Evolutionary conservation across 1,140 invertebrate species (phyloP).

Genomic region (Nautilus pompilius): DNA sequence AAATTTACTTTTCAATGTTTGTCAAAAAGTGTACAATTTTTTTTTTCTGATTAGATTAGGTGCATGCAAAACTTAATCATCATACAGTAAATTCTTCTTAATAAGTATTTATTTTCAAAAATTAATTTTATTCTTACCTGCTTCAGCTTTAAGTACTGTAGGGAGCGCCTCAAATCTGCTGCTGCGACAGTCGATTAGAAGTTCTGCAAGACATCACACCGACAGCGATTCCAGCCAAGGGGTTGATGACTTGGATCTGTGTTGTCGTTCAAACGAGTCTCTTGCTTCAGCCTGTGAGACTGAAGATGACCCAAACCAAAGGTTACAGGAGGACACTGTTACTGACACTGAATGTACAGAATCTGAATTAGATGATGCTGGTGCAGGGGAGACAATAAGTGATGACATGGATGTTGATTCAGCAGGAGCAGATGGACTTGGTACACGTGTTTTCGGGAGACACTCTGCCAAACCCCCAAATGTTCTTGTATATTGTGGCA

Average conservation of each 20-base stretch:
- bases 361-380: not conserved
- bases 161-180: not conserved
- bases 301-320: not conserved
- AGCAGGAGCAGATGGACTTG: not conserved
- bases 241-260: not conserved
- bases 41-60: too few relatives aligned
- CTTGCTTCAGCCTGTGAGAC: not conserved
- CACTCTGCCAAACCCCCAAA: conserved; percentile 74
- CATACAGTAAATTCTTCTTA: too few relatives aligned
- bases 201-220: not conserved
- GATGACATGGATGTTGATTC: not conserved
- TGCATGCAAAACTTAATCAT: too few relatives aligned
- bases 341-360: not conserved
- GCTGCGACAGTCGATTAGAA: not conserved
- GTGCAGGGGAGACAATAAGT: not conserved
- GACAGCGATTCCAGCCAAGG: not conserved
- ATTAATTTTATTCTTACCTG: not conserved
- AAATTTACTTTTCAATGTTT: too few relatives aligned
- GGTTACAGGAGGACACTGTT: not conserved
- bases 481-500: conserved; percentile 72
- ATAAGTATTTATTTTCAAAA: too few relatives aligned
- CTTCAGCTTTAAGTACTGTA: not conserved
- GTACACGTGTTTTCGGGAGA: too few relatives aligned
- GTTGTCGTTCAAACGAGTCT: not conserved
- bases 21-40: too few relatives aligned